Base-by-base conservation (phyloP, 1,140 invertebrate species). In the Brachionus plicatilis region DNA sequence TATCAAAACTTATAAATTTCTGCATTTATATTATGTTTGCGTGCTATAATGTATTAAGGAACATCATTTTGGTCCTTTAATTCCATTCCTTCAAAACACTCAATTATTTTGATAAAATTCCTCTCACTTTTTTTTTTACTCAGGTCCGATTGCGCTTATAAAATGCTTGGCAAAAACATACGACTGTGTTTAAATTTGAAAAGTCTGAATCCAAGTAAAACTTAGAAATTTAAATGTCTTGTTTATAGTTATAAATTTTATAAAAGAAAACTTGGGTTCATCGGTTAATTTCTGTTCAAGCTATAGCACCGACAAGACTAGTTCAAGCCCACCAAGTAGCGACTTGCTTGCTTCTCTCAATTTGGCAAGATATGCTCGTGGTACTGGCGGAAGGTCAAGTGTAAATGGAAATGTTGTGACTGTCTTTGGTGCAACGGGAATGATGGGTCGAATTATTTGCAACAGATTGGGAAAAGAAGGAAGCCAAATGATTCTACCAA, bases 381-480 rank as follows among this genome's bases (percentile, higher is more conserved):
- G 85, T 84, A 87, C 86, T 82, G 86, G 87, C 84, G 65, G 96
- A 45, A 93, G 97, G 27, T 94, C 94, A 85, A 97, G 95, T 87
- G 99, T 99, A 88, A 99, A 94, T 91, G 97, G 98, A 0, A 92
- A 95, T 85, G 95, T 99, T 4, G 96, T 94, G 9, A 99, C 97
- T n/a, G 93, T 99, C 2, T 99, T 99, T 90, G 97, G 97, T 43
- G 92, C 92, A 53, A 93, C 92, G 76, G 97, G 97, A 9, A 96
- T 96, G 87, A 88, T 98, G 7, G 97, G 96, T 0, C 89, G 92
- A 76, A 93, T 93, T 91, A 91, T 99, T 17, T 93, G 94, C 86
- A 97, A 96, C 87, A 92, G 93, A 87, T 89, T 99, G 33, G 96
- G 95, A 87, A 84, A 84, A 78, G 53, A 84, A 29, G 92, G 92